These are phyloP conservation scores for Thereva unica DNA, from an alignment of 2,888 invertebrate species.

Conservation along the genomic window DNA sequence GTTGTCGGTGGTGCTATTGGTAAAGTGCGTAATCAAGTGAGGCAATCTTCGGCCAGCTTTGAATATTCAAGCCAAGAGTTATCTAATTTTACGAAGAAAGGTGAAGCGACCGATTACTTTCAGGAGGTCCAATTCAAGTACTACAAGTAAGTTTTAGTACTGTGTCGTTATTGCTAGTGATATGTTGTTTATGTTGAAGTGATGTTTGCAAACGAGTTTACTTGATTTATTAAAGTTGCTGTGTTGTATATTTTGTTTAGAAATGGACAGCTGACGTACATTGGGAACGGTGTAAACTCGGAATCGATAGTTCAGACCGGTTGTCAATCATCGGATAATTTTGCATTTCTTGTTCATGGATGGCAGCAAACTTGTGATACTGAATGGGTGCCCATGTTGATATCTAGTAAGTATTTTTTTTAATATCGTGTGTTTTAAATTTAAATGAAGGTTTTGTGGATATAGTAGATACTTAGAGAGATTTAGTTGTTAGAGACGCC, in stretches of 20 bases:
- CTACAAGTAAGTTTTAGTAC: constrained; percentile 15
- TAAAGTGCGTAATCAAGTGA: background rate
- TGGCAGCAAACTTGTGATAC: constrained; percentile 53
- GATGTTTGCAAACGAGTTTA: background rate
- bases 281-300: constrained; percentile 36
- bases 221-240: background rate
- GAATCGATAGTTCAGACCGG: constrained; percentile 40
- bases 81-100: constrained; percentile 4
- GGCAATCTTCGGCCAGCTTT: background rate
- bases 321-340: constrained; percentile 50
- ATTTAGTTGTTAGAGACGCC: too few relatives aligned
- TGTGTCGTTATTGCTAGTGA: background rate
- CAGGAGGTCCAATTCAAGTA: constrained; percentile 22
- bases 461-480: too few relatives aligned
- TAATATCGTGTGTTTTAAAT: background rate
- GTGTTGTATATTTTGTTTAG: constrained; percentile 12
- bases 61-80: background rate
- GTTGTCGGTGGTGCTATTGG: background rate
- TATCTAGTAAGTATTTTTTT: constrained; percentile 48
- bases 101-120: constrained; percentile 5
- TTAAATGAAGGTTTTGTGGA: background rate
- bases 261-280: constrained; percentile 36
- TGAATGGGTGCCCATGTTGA: constrained; percentile 50
- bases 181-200: background rate
- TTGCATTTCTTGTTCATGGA: constrained; percentile 54